Conservation (phyloP, 2,113 vertebrate genomes). For the Mormyrus lacerda region DNA sequence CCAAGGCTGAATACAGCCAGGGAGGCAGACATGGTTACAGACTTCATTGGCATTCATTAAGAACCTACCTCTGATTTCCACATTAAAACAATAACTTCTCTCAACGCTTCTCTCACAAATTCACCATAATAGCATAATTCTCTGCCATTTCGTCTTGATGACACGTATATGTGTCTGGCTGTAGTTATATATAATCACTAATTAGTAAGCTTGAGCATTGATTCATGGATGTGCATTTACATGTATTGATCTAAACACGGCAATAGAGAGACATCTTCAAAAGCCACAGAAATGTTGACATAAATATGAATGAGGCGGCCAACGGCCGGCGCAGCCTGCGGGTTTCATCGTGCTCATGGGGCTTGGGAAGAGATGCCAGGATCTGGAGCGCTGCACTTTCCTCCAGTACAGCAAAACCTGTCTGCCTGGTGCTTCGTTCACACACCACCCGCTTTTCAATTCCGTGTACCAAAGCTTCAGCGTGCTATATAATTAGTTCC, state of each 20-base stretch:
- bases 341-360: not conserved
- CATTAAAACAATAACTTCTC: not conserved
- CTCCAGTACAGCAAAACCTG: not conserved
- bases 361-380: not conserved
- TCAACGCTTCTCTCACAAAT: not conserved
- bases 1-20: not conserved
- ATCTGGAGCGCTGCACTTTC: not conserved
- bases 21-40: not conserved
- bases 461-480: conserved; percentile 19
- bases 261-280: not conserved
- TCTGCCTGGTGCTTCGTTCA: conserved; percentile 13
- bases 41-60: not conserved
- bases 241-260: not conserved
- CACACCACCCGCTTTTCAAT: conserved; percentile 27
- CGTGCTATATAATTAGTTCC: not conserved
- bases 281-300: not conserved
- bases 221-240: not conserved
- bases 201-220: not conserved
- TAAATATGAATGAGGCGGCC: not conserved
- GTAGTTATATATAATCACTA: not conserved
- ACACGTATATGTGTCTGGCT: not conserved
- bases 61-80: not conserved
- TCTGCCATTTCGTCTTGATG: not conserved
- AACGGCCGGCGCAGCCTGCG: not conserved
- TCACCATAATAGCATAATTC: not conserved